These are phyloP conservation scores for Eupithecia subfuscata DNA, from an alignment of 2,888 invertebrate genomes.

Conservation along the genomic window DNA sequence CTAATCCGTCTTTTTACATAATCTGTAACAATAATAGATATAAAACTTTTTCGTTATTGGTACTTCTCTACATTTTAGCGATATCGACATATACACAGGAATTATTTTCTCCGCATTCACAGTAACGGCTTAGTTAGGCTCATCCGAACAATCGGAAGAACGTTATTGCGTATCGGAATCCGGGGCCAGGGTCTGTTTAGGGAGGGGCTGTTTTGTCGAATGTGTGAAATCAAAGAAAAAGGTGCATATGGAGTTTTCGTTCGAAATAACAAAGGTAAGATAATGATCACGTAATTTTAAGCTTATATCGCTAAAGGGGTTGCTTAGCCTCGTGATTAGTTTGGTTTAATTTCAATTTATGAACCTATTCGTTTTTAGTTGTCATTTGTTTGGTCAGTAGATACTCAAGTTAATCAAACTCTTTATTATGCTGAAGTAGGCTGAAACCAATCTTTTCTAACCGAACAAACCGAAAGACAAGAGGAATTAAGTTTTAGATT, in stretches of 20 bases:
- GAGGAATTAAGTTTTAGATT: too few species aligned
- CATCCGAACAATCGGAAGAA: slow-evolving; percentile 48
- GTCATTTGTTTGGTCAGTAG: neutral
- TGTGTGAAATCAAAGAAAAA: neutral
- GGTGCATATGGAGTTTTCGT: neutral
- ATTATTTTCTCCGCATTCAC: slow-evolving; percentile 18
- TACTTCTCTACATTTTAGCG: neutral
- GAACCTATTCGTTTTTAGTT: neutral
- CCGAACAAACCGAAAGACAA: too few species aligned
- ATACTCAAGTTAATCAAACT: neutral
- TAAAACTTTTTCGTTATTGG: neutral
- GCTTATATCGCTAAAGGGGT: too few species aligned
- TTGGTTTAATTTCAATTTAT: neutral
- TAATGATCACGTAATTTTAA: neutral
- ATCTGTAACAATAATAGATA: neutral
- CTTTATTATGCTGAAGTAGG: too few species aligned
- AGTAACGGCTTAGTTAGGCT: slow-evolving; percentile 51
- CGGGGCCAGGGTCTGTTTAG: slow-evolving; percentile 13
- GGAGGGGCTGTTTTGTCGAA: neutral
- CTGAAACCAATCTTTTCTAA: too few species aligned
- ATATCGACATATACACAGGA: slow-evolving; percentile 16
- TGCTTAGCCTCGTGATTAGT: neutral
- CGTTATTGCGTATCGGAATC: slow-evolving; percentile 51
- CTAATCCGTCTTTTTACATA: neutral
- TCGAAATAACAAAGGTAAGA: neutral